Conservation (phyloP, 2,888 invertebrate species). For the Diaprepes abbreviatus region DNA sequence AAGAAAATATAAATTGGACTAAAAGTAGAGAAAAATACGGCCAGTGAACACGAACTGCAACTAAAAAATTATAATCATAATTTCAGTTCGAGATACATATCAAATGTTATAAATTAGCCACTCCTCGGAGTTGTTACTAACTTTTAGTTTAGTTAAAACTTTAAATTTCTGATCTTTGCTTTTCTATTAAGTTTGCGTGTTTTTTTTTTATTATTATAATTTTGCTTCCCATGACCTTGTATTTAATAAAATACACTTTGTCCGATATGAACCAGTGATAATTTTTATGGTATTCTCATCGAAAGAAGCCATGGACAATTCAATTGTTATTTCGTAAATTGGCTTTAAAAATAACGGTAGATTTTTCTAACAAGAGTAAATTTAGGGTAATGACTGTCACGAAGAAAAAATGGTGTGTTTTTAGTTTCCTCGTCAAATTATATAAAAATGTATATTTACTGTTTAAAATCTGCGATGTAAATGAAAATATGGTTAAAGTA, state of each 20-base stretch:
- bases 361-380: background rate
- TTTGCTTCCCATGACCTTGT: constrained; percentile 56
- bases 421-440: no score
- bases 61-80: constrained; percentile 65
- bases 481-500: no score
- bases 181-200: constrained; percentile 21
- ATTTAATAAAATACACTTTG: constrained; percentile 58
- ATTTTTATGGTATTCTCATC: constrained; percentile 20
- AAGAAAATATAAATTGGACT: constrained; percentile 45
- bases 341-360: background rate
- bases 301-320: background rate
- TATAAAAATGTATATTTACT: no score
- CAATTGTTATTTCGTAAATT: constrained; percentile 5
- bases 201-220: constrained; percentile 14
- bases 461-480: no score
- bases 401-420: no score
- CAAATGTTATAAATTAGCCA: constrained; percentile 64
- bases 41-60: constrained; percentile 57
- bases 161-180: constrained; percentile 47
- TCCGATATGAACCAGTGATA: constrained; percentile 55
- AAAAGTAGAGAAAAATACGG: constrained; percentile 46
- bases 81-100: constrained; percentile 64
- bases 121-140: constrained; percentile 59
- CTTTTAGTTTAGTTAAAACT: constrained; percentile 57
- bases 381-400: background rate